Evolutionary conservation across 2,888 invertebrate genomes (phyloP).

Genomic region (Pandemis cinnamomeana): DNA sequence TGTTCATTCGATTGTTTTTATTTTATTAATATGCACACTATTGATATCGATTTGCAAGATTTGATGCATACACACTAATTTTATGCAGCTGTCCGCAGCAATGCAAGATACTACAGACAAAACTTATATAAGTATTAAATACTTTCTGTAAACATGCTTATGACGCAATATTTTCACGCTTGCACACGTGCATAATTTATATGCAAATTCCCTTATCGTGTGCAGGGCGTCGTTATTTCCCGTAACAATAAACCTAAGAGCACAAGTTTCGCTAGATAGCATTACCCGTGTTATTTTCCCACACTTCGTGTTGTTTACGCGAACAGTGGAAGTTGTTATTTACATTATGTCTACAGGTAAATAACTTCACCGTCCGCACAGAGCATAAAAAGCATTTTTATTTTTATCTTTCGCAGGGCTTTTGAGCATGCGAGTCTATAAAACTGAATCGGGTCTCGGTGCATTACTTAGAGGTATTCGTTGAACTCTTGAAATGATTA

Average conservation of each 20-base stretch:
- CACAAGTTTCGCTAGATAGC: slow-evolving; percentile 30
- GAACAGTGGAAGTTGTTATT: slow-evolving; percentile 28
- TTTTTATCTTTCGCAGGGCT: slow-evolving; percentile 23
- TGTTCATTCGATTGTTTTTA: too few species aligned
- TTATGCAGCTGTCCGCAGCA: too few species aligned
- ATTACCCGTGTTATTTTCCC: slow-evolving; percentile 23
- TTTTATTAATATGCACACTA: too few species aligned
- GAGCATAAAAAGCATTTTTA: slow-evolving; percentile 22
- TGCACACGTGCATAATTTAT: slow-evolving; percentile 13
- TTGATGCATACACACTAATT: too few species aligned
- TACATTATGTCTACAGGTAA: slow-evolving; percentile 36
- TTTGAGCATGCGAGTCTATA: slow-evolving; percentile 42
- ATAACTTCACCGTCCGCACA: slow-evolving; percentile 26
- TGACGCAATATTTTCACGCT: not conserved
- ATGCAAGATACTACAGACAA: too few species aligned
- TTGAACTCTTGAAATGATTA: slow-evolving; percentile 60
- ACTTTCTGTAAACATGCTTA: not conserved
- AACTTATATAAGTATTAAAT: too few species aligned
- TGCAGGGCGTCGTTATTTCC: slow-evolving; percentile 27
- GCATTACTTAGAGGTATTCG: slow-evolving; percentile 60
- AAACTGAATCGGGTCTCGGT: slow-evolving; percentile 55
- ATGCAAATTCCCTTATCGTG: slow-evolving; percentile 17
- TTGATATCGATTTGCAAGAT: too few species aligned
- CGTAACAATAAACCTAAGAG: slow-evolving; percentile 29
- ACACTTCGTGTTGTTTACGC: slow-evolving; percentile 29